Conservation (phyloP, 2,113 vertebrate species). For the Candoia aspera region DNA sequence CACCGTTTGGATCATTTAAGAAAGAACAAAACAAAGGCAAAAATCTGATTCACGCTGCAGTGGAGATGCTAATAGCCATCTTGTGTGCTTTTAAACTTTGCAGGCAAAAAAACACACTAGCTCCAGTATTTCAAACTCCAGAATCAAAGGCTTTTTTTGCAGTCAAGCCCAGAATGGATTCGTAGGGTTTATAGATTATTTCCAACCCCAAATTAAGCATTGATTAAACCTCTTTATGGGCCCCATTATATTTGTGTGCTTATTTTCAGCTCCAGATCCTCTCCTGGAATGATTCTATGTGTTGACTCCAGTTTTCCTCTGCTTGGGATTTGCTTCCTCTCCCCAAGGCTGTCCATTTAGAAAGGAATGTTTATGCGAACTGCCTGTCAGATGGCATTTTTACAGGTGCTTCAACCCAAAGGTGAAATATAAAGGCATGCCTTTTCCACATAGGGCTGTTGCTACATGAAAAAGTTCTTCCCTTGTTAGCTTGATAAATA, state of each 20-base stretch:
- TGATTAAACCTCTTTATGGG: conserved; percentile 58
- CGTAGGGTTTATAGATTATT: conserved; percentile 44
- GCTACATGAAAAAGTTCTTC: conserved; percentile 89
- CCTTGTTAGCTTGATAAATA: conserved; percentile 99
- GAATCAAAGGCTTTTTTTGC: conserved; percentile 49
- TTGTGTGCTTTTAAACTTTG: neutral
- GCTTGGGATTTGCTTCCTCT: conserved; percentile 58
- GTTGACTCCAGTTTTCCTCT: conserved; percentile 61
- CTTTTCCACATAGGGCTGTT: conserved; percentile 87
- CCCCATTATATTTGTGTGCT: conserved; percentile 55
- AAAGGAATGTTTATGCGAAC: conserved; percentile 88
- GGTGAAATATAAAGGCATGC: conserved; percentile 95
- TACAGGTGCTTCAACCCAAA: conserved; percentile 90
- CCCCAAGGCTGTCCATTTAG: conserved; percentile 81
- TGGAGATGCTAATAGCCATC: conserved; percentile 36
- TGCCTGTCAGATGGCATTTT: conserved; percentile 90
- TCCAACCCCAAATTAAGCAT: conserved; percentile 62
- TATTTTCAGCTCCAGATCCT: conserved; percentile 53
- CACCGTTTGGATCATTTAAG: conserved; percentile 55
- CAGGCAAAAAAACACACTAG: conserved; percentile 15
- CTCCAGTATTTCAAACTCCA: conserved; percentile 42
- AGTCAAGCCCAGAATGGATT: neutral
- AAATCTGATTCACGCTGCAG: conserved; percentile 53
- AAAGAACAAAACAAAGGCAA: conserved; percentile 45
- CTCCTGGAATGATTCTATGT: conserved; percentile 59